Conservation (phyloP, 2,113 vertebrate genomes). For the Petaurus breviceps region DNA sequence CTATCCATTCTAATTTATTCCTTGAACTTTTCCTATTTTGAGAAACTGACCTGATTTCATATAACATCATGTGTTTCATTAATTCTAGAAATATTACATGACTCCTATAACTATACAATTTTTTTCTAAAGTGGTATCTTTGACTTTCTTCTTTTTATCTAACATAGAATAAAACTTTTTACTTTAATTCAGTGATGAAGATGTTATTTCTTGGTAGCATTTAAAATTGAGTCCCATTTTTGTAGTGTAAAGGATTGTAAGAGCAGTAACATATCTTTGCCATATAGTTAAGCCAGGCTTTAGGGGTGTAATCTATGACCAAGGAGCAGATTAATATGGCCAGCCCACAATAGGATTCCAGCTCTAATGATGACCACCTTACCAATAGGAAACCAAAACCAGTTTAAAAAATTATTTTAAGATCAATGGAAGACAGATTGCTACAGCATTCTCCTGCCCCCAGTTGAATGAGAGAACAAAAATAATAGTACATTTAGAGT, state of each 20-base stretch:
- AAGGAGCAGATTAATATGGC: neutral
- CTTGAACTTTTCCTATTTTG: slow-evolving; percentile 13
- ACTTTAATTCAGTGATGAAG: neutral
- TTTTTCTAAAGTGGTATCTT: neutral
- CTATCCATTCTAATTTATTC: neutral
- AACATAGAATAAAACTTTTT: neutral
- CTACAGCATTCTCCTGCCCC: neutral
- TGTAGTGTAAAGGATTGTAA: neutral
- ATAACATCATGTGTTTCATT: neutral
- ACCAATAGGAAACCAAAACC: neutral
- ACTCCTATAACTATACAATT: neutral
- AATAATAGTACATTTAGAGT: neutral
- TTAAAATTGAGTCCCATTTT: neutral
- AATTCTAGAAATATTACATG: neutral
- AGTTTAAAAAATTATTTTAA: too few species aligned
- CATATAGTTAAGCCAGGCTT: neutral
- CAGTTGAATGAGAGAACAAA: neutral
- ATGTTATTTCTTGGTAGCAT: neutral
- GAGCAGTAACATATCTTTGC: neutral
- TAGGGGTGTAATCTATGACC: neutral
- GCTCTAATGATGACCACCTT: neutral
- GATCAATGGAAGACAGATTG: neutral
- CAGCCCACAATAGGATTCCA: neutral
- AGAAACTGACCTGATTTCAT: slow-evolving; percentile 18
- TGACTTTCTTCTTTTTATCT: neutral